phyloP scores from a whole-genome alignment of 2,113 vertebrate species.

The Centropus bengalensis region DNA sequence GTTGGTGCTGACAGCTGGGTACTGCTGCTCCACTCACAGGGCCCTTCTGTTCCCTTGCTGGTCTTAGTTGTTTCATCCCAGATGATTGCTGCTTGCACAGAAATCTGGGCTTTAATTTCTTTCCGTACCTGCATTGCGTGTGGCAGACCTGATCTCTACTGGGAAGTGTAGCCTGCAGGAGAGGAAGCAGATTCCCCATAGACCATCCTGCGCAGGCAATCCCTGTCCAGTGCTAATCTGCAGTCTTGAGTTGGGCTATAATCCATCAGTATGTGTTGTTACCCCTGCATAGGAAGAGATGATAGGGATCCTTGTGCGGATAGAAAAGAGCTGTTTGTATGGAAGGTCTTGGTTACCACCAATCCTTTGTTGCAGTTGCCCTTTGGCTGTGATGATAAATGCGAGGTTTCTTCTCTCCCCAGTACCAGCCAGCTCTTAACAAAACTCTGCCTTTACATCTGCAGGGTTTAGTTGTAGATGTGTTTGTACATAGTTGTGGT shows the following conservation, averaged over 20 bases:
- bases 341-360: background rate
- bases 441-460: background rate
- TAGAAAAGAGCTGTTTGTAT: background rate
- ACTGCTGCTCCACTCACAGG: background rate
- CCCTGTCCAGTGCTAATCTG: background rate
- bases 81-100: background rate
- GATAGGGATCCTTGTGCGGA: background rate
- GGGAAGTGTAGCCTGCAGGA: background rate
- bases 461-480: background rate
- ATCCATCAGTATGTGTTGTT: rapidly evolving
- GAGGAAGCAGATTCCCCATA: background rate
- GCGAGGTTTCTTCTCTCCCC: background rate
- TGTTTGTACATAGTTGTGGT: background rate
- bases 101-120: background rate
- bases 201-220: background rate
- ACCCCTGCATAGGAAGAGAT: background rate
- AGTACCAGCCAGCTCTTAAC: background rate
- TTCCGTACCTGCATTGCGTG: background rate
- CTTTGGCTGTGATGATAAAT: background rate
- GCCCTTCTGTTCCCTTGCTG: background rate
- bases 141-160: background rate
- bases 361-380: background rate
- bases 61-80: background rate
- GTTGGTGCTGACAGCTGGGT: background rate
- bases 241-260: background rate